These are phyloP conservation scores for Euura lappo DNA, from an alignment of 1,140 invertebrate genomes.

Conservation along the genomic window DNA sequence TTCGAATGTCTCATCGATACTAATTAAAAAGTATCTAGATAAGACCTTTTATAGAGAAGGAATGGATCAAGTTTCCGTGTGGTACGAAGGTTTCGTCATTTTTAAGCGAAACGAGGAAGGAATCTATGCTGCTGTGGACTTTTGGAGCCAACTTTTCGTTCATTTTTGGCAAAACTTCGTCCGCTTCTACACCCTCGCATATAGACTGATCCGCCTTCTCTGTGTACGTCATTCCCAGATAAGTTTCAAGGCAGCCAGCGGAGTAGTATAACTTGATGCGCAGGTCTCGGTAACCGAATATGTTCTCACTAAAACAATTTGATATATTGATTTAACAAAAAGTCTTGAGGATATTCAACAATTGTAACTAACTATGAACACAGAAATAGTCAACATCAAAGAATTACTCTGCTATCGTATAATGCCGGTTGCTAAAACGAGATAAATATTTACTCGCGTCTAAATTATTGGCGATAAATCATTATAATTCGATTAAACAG, in stretches of 20 bases:
- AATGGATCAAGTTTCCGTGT: slow-evolving; percentile 71
- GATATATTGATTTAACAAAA: slow-evolving; percentile 24
- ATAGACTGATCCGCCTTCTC: slow-evolving; percentile 65
- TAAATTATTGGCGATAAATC: too few relatives aligned
- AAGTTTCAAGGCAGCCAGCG: slow-evolving; percentile 80
- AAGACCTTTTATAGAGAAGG: slow-evolving; percentile 58
- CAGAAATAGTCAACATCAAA: too few relatives aligned
- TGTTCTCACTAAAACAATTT: slow-evolving; percentile 73
- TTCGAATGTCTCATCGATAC: too few relatives aligned
- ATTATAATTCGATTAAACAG: too few relatives aligned
- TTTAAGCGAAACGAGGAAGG: slow-evolving; percentile 69
- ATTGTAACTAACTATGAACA: too few relatives aligned
- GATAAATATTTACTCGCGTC: too few relatives aligned
- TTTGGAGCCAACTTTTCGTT: slow-evolving; percentile 66
- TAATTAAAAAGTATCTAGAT: too few relatives aligned
- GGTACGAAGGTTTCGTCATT: slow-evolving; percentile 79
- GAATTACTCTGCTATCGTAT: too few relatives aligned
- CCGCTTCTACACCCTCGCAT: slow-evolving; percentile 72
- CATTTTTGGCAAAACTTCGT: slow-evolving; percentile 79
- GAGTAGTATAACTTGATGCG: slow-evolving; percentile 82
- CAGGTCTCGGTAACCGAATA: slow-evolving; percentile 91
- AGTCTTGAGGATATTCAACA: slow-evolving; percentile 10
- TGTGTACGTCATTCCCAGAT: slow-evolving; percentile 69
- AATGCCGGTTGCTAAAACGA: too few relatives aligned
- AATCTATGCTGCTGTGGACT: slow-evolving; percentile 72